These are phyloP conservation scores for Helicolenus hilgendorfi DNA, from an alignment of 2,797 vertebrate species.

Conservation along the genomic window DNA sequence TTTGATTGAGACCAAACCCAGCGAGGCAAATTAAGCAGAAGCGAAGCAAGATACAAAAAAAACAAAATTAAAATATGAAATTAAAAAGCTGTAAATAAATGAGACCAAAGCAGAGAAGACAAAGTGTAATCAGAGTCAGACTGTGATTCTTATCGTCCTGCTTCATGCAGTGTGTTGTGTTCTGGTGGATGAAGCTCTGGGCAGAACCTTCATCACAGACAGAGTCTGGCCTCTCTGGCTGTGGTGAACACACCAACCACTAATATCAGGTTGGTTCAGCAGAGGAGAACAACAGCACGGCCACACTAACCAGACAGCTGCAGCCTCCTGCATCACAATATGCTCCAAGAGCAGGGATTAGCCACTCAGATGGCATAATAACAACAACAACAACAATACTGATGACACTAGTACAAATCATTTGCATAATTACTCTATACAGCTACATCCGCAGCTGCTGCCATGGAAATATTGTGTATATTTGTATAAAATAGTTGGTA, in stretches of 20 bases:
- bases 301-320: constrained; percentile 78
- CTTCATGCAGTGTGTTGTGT: not conserved
- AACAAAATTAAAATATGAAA: not conserved
- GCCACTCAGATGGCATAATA: constrained; percentile 30
- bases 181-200: constrained; percentile 12
- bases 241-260: constrained; percentile 68
- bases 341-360: constrained; percentile 19
- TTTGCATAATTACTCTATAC: constrained; percentile 22
- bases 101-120: not conserved
- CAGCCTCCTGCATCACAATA: constrained; percentile 57
- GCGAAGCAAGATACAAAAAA: not conserved
- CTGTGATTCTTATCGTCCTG: not conserved
- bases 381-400: constrained; percentile 35
- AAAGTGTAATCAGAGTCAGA: not conserved
- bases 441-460: not conserved
- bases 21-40: not conserved
- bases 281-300: constrained; percentile 75
- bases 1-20: not conserved
- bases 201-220: constrained; percentile 50
- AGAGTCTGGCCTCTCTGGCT: constrained; percentile 47
- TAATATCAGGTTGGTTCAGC: constrained; percentile 78
- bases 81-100: not conserved
- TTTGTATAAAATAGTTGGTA: not conserved
- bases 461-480: not conserved
- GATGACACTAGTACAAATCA: constrained; percentile 8